Base-by-base conservation (phyloP, 2,113 vertebrate species). In the Saccopteryx leptura region DNA sequence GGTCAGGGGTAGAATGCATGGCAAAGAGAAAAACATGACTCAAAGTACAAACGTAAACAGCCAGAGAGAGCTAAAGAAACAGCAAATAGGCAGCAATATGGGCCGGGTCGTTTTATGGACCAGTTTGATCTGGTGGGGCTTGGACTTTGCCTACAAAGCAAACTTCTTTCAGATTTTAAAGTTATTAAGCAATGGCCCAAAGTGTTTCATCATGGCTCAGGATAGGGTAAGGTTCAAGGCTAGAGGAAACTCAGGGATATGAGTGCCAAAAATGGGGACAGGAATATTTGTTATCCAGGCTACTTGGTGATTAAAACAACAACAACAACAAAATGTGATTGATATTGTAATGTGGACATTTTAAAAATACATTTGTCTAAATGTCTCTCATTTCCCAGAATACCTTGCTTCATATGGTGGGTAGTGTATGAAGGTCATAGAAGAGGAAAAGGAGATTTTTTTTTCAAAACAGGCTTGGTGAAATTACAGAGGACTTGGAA, bases 351-450 rank as follows among this genome's bases (percentile, higher is more conserved):
- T 7, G 6, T 83, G 60, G 11, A 13, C 71, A 88, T 78, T 83
- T 71, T 75, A 28, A 93, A 80, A n/a, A 93, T 2, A 68, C 31
- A 83, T 74, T 94, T 83, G 5, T 72, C 74, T 88, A 71, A 82
- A 82, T 24, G 13, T n/a, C 50, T 61, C 21, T 81, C 28, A 63
- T 26, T 72, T 72, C 65, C 33, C 71, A 80, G 71, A 79, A 23
- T 12, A 33, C 19, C 14, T 14, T 58, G 31, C 31, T 85, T 85
- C 31, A 66, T 18, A 15, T 46, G 33, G 6, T 26, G 6, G 13
- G 9, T 24, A 26, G 7, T 81, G 7, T 81, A 78, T 46, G 24
- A 28, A 71, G 13, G 21, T 10, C 11, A 87, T n/a, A 69, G 68
- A 79, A 7, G 19, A 80, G 14, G 21, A 82, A 23, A 58, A 1